Evolutionary conservation across 2,797 vertebrate species (phyloP), one percentile per base, ranked within the genome.

Genomic region (Myripristis murdjan): DNA sequence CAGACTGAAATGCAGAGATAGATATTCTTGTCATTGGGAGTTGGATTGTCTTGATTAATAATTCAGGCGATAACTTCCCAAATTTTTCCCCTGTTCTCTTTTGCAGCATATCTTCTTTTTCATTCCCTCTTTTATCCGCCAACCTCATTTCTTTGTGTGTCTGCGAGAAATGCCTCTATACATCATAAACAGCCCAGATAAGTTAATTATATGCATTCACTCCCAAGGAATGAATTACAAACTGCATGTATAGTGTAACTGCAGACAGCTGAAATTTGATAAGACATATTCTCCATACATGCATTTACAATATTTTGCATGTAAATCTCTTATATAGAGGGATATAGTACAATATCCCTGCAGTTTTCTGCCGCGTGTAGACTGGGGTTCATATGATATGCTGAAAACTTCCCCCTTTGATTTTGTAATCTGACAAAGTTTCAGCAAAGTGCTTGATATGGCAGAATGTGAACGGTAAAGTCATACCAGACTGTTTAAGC

Each of bases 11-110:
- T 18, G 37, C 39, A 64, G 73, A 78, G 73, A 84, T 51, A 52
- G 61, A 86, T 87, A 84, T 83, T 87, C 62, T 83, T 83, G 73
- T 90, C 89, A 84, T 65, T 70, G 68, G 75, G 60, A 82, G 70
- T 77, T 76, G 79, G 87, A 89, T 90, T 90, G 85, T 88, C 73
- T 85, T 81, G 75, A 90, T 92, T 88, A 92, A 93, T 92, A 91
- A 92, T 91, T 91, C 78, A 91, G 82, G 75, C 75, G 72, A 77
- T 79, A 84, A 76, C 64, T 79, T 79, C 47, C 16, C 54, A 20
- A 43, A 51, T 80, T 75, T 64, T 49, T 58, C 35, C 18, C 54
- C 59, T 58, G 65, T 37, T 63, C 41, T 75, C 12, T 65, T 70
- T 66, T 67, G 44, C 56, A 61, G 24, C 57, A 23, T 63, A 37